Base-by-base conservation (phyloP, 2,888 invertebrate species). In the Gymnoscelis rufifasciata region DNA sequence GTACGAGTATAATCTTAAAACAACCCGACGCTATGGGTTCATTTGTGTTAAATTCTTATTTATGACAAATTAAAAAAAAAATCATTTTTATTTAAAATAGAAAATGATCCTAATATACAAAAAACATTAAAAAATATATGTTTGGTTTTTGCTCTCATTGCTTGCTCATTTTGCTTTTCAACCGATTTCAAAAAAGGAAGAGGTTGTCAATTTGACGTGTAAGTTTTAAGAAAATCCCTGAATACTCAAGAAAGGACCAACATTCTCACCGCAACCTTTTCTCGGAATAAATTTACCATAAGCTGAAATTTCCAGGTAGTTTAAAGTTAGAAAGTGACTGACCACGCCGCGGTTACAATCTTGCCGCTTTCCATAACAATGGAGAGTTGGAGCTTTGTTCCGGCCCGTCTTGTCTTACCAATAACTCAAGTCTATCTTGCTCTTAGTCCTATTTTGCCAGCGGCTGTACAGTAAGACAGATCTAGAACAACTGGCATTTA, bases 291-390 rank as follows among this genome's bases (percentile, higher is more conserved):
- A 43, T 37, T 37, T 7, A 27, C 30, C n/a, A 8, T 30, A 30
- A 40, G 15, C 48, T 37, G 29, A 43, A 48, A 40, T 40, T 40
- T 11, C 39, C 39, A 39, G 43, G 47, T 43, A 48, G 43, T 48
- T 43, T 30, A 38, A 49, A 45, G 41, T 42, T 45, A 29, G 42
- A 38, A 49, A 52, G 36, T 55, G 57, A 55, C 53, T 50, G 44
- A 35, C 46, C 31, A 33, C 15, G 15, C 11, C 33, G 15, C 26
- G 40, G 13, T 36, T 44, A 47, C 57, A 57, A 56, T 58, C 57
- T 58, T 38, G 41, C 43, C 44, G 47, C 50, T 58, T 58, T 52
- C 49, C 57, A 58, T 58, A 49, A 58, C 57, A 58, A 58, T 58
- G 14, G 51, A 26, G 38, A 14, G n/a, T 27, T 15, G 39, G 29